Percentiles rank a stretch among this genome's conserved stretches.
phyloP scores from a whole-genome alignment of 2,888 invertebrate species.

The Idaea biselata region DNA sequence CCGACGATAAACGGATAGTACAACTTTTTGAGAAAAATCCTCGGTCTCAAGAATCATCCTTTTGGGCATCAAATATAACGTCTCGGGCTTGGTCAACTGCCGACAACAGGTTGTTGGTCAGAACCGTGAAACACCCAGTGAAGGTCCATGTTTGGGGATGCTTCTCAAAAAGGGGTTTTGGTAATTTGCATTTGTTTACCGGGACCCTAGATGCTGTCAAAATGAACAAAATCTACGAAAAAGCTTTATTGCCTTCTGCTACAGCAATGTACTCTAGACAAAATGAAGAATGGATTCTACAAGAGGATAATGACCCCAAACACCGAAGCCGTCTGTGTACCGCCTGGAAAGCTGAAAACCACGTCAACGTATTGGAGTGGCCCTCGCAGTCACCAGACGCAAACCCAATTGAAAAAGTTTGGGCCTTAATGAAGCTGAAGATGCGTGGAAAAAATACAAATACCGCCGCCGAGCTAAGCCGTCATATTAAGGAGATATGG shows the following conservation, averaged over 20 bases:
- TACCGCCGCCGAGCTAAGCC: not conserved
- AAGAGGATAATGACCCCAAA: constrained; percentile 6
- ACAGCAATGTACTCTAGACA: not conserved
- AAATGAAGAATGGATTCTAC: constrained; percentile 5
- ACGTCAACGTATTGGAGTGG: not conserved
- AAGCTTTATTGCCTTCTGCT: too few species aligned
- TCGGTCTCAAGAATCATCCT: not conserved
- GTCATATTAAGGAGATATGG: not conserved
- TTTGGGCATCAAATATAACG: not conserved
- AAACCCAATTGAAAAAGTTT: not conserved
- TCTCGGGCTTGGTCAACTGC: not conserved
- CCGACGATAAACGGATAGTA: not conserved
- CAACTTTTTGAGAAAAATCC: not conserved
- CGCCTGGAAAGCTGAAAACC: not conserved
- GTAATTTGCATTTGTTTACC: constrained; percentile 1
- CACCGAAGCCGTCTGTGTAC: not conserved
- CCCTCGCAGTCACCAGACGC: not conserved
- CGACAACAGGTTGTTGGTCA: not conserved
- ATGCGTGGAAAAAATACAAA: not conserved
- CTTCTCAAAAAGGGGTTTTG: constrained; percentile 5
- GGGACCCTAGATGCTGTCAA: not conserved
- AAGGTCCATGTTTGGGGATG: constrained; percentile 8
- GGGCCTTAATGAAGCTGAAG: not conserved
- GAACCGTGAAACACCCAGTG: not conserved
- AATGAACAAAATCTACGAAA: not conserved